A percentile compares a stretch with the other conserved stretches of the same genome.
Evolutionary conservation across 2,113 vertebrate genomes (phyloP).

Genomic region (Eleginops maclovinus): DNA sequence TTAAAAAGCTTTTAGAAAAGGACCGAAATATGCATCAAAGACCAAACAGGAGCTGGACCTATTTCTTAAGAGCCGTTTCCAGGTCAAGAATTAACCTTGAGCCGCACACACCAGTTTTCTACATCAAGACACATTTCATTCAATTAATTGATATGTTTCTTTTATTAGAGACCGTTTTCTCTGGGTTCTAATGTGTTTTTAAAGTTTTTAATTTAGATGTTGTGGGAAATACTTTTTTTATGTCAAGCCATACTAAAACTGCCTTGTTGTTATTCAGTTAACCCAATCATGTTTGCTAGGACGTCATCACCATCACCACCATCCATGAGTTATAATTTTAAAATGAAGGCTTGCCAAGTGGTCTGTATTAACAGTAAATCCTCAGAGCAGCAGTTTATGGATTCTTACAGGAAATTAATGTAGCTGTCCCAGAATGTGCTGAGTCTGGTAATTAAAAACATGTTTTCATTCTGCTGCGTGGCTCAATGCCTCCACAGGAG

Average conservation of each 20-base stretch:
- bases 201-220: not conserved
- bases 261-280: not conserved
- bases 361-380: slow-evolving; percentile 32
- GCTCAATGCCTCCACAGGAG: slow-evolving; percentile 40
- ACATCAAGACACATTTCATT: too few species aligned
- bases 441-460: slow-evolving; percentile 67
- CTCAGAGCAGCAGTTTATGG: slow-evolving; percentile 30
- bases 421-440: slow-evolving; percentile 58
- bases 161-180: too few species aligned
- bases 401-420: slow-evolving; percentile 56
- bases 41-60: not conserved
- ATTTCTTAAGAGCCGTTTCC: too few species aligned
- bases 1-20: too few species aligned
- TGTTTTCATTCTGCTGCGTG: slow-evolving; percentile 10
- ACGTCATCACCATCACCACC: not conserved
- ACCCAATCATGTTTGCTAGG: not conserved
- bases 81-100: too few species aligned
- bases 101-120: not conserved
- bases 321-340: not conserved
- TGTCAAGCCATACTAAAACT: too few species aligned
- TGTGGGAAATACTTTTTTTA: too few species aligned
- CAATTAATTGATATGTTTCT: too few species aligned
- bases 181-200: not conserved
- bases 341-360: slow-evolving; percentile 11
- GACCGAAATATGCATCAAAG: not conserved